Base-by-base conservation (phyloP, 2,888 invertebrate genomes). In the Osmoderma eremita region DNA sequence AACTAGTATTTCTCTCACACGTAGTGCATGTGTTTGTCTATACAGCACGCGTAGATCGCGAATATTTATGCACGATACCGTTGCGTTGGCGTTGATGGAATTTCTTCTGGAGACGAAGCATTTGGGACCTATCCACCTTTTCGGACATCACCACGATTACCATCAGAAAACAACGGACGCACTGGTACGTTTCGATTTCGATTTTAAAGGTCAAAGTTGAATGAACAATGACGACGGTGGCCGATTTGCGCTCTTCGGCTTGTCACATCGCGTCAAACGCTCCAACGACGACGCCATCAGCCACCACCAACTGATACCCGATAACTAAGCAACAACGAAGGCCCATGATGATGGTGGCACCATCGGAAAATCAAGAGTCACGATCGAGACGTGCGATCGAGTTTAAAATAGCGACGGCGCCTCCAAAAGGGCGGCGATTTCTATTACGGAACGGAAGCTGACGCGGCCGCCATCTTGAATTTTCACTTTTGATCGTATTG, bases 401-500 rank as follows among this genome's bases (percentile, higher is more conserved):
- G n/a, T n/a, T n/a, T 73, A 76, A 77, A 78, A 75, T 76, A 77
- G 73, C 30, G 10, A 72, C 73, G 73, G 30, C 73, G 75, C 75
- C 38, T 5, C 4, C 53, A 70, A 75, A 74, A 77, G 77, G 77
- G 76, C 77, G 78, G 76, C 75, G 73, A 74, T 75, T 74, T 76
- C 77, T 75, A 70, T 77, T 71, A 65, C 30, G 69, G 72, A 76
- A 77, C 78, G 78, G 81, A 79, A 81, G 76, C 77, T 73, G 74
- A 73, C 69, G 30, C 71, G 75, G 76, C 74, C 72, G 82, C 83
- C 83, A 83, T 83, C 77, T 83, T 83, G 83, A 77, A 81, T 82
- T 83, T 82, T 82, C 82, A 82, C 83, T 82, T 82, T 82, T 82
- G 81, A 82, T 80, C 71, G 76, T 80, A 79, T 80, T 78, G 79